Evolutionary conservation across 2,888 invertebrate genomes (phyloP), one percentile per base, ranked within the genome.

Genomic region (Brachynemurus nebulosus): DNA sequence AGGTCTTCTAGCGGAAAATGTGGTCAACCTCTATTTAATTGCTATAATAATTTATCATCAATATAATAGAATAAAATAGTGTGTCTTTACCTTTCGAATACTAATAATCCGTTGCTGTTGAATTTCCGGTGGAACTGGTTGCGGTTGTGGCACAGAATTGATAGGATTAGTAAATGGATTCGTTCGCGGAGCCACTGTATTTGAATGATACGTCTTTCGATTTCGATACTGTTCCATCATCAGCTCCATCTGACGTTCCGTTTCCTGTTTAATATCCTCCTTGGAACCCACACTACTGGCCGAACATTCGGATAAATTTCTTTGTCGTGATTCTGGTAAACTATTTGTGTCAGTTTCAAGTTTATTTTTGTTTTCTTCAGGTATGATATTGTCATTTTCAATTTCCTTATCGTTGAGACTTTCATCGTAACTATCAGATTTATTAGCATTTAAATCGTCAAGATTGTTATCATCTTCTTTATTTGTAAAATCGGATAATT

Each of bases 81-180:
- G 8, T 11, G 4, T 48, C 49, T 59, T 62, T 65, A 82, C 91
- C 72, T 86, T 90, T 50, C 80, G 77, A 48, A 89, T 84, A 55
- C 89, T 88, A 39, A 79, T 70, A 42, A 80, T 75, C 52, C 86
- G 74, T 58, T 90, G 88, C 53, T 83, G 81, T 55, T 86, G 86
- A 44, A 90, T 84, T 63, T 86, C 86, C 1, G 82, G 81, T 3
- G 85, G 83, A 5, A 85, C 76, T 2, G 82, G 79, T 56, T 80
- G 80, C 5, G 74, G 72, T n/a, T 74, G 72, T 38, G 74, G 69
- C 16, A 42, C 14, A 20, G 17, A 16, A 42, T 20, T 34, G 8
- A 12, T 34, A 11, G 35, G 20, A 14, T 50, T 51, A 45, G 55
- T 53, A 50, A 65, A 65, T 4, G 64, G 61, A 49, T 62, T 66